Conservation (phyloP, 2,797 vertebrate species). For the Chloroceryle inda region DNA sequence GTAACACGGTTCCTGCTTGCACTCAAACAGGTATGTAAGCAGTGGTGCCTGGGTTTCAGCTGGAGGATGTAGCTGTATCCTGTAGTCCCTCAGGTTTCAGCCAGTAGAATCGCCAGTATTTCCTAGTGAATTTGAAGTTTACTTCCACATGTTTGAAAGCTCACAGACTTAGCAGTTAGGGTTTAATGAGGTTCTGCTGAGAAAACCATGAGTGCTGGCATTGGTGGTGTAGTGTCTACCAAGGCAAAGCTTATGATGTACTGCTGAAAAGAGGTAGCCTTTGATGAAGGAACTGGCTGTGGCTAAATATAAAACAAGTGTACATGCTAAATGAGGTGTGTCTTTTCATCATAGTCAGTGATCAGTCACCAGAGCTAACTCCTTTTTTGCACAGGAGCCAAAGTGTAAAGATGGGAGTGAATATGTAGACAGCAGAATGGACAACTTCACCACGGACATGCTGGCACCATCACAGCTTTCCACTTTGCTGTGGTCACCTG, state of each 20-base stretch:
- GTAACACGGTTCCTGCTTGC: background rate
- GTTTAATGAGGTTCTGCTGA: background rate
- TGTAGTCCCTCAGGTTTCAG: background rate
- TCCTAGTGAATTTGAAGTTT: background rate
- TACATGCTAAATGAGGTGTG: background rate
- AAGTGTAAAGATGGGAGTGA: constrained; percentile 89
- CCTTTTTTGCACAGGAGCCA: constrained; percentile 83
- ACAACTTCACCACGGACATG: constrained; percentile 86
- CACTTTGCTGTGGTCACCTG: constrained; percentile 85
- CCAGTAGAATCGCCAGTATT: background rate
- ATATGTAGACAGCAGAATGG: constrained; percentile 90
- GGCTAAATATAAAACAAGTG: background rate
- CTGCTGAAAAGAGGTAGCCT: background rate
- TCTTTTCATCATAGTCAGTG: accelerated
- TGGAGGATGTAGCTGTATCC: background rate
- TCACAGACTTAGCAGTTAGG: background rate
- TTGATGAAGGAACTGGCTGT: background rate
- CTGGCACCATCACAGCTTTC: constrained; percentile 87
- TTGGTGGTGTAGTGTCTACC: background rate
- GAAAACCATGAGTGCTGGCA: background rate
- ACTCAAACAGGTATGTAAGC: background rate
- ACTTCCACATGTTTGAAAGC: background rate
- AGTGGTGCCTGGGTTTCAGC: background rate
- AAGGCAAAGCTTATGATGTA: background rate
- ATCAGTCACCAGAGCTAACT: too few species aligned